Base-by-base conservation (phyloP, 2,888 invertebrate genomes). In the Protodeltote pygarga region DNA sequence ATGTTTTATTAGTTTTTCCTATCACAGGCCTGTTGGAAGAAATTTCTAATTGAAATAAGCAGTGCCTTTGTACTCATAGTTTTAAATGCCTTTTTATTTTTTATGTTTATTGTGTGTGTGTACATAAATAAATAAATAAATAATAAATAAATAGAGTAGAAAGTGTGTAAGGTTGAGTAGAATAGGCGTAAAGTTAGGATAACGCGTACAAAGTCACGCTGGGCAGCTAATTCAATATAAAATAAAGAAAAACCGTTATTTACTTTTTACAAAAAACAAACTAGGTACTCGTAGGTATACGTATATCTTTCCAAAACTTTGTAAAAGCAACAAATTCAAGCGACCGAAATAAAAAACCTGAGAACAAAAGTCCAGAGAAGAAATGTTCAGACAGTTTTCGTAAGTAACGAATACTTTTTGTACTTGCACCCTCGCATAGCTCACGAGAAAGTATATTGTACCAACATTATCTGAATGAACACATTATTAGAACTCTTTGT, bases 391-490 rank as follows among this genome's bases (percentile, higher is more conserved):
- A 33, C n/a, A 58, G 48, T 25, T 29, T 42, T 42, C 24, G 5
- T 24, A 23, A 32, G 34, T 35, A 29, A 39, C 41, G 25, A 13
- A 6, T 35, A 19, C 8, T 40, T 53, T 35, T 45, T 33, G 20
- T 61, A 21, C 40, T 57, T 53, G 21, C 62, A 38, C 38, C 46
- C 57, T 54, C 11, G 25, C 17, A 62, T 57, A 19, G 55, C 40
- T 61, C 40, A 52, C 39, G 16, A 37, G 24, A 24, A 29, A 49
- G 31, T 49, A 25, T 49, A 29, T 11, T 49, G 28, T 48, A 57
- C 42, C 49, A 40, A 49, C 37, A 40, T 41, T 49, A 50, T 45
- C 40, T 28, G 23, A 40, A 47, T 54, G 40, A 41, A 54, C 55
- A 47, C 62, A 40, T 37, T 47, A 47, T 37, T 54, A 39, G 28